phyloP scores from a whole-genome alignment of 2,113 vertebrate genomes.

The Mobula hypostoma region DNA sequence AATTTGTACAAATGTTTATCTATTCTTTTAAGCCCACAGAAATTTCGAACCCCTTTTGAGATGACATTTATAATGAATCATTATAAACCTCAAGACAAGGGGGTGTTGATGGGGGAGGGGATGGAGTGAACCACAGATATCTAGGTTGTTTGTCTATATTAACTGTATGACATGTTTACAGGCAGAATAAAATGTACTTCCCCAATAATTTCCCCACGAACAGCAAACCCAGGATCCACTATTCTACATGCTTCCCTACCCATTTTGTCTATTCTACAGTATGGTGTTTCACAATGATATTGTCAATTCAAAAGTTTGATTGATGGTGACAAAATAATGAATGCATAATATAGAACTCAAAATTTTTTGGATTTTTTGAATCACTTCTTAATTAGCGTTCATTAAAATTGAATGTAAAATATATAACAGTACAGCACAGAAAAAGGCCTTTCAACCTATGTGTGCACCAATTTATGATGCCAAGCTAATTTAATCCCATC shows the following conservation, averaged over 20 bases:
- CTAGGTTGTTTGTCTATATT: not conserved
- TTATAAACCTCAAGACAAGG: not conserved
- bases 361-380: too few species aligned
- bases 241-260: not conserved
- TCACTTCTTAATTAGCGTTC: too few species aligned
- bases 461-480: too few species aligned
- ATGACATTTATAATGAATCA: constrained; percentile 34
- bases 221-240: not conserved
- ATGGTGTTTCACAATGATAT: not conserved
- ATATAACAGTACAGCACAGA: too few species aligned
- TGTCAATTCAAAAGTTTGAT: not conserved
- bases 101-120: too few species aligned
- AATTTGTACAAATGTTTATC: not conserved
- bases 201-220: constrained; percentile 22
- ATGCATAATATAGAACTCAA: not conserved
- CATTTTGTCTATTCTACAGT: not conserved
- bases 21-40: not conserved
- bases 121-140: not conserved
- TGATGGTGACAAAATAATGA: not conserved
- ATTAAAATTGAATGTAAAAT: too few species aligned
- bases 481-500: too few species aligned
- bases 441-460: too few species aligned
- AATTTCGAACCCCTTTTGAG: not conserved
- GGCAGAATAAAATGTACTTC: not conserved
- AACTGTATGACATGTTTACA: not conserved